These are phyloP conservation scores for Steatocranus sp. DNA, from an alignment of 2,797 vertebrate genomes.

Conservation along the genomic window DNA sequence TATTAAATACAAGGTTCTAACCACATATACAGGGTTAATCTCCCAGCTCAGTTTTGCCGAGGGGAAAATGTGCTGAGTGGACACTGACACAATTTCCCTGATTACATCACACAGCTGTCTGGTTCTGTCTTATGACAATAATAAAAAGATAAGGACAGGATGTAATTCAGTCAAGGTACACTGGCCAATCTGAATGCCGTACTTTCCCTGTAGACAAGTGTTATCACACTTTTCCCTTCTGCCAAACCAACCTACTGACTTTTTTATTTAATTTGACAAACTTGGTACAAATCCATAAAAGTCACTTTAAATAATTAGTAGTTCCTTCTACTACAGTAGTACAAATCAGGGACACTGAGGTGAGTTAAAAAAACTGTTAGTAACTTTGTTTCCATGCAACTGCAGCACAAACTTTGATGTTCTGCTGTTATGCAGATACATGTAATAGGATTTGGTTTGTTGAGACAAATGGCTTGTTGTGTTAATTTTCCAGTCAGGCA, in stretches of 20 bases:
- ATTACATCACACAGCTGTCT: constrained; percentile 15
- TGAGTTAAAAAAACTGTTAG: neutral
- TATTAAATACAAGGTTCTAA: neutral
- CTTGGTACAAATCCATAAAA: neutral
- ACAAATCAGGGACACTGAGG: neutral
- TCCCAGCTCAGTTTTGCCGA: neutral
- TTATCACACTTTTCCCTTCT: neutral
- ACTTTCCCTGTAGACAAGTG: neutral
- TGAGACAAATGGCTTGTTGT: neutral
- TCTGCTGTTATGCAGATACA: neutral
- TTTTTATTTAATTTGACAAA: neutral
- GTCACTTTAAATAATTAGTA: neutral
- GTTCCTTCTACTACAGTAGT: neutral
- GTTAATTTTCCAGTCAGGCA: neutral
- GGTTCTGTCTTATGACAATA: neutral
- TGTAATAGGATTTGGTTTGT: neutral
- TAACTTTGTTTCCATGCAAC: neutral
- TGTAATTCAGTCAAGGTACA: constrained; percentile 1
- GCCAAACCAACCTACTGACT: neutral
- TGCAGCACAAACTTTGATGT: neutral
- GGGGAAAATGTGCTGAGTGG: constrained; percentile 41
- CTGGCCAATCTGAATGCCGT: neutral
- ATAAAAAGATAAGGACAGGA: neutral
- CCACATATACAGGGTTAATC: neutral
- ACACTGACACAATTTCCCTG: constrained; percentile 23